Percentiles rank a stretch among this genome's conserved stretches.
Conservation (phyloP, 1,140 invertebrate genomes). For the Sinella curviseta region DNA sequence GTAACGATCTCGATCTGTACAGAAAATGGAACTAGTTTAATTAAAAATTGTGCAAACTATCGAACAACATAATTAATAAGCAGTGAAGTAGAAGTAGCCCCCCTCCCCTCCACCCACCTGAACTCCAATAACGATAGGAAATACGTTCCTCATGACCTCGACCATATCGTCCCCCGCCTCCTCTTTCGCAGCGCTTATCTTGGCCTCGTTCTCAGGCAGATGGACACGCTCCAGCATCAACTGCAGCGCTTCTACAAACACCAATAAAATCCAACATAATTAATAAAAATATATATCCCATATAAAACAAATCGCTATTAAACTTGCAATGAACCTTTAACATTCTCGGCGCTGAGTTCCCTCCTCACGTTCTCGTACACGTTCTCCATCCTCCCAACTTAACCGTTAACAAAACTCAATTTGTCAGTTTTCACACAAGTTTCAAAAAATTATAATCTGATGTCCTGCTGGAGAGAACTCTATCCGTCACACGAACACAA, state of each 20-base stretch:
- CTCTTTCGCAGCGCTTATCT: conserved; percentile 27
- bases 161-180: conserved; percentile 36
- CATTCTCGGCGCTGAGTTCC: conserved; percentile 23
- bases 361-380: conserved; percentile 37
- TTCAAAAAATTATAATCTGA: no score
- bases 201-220: conserved; percentile 6
- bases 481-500: not conserved
- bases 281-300: no score
- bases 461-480: no score
- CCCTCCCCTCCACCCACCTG: conserved; percentile 20
- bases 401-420: not conserved
- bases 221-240: conserved; percentile 25
- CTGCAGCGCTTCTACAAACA: conserved; percentile 12
- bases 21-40: not conserved
- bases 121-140: conserved; percentile 31
- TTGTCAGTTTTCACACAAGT: not conserved
- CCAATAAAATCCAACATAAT: not conserved
- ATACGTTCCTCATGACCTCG: conserved; percentile 30
- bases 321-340: no score
- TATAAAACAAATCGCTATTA: no score
- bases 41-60: not conserved
- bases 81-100: no score
- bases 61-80: no score
- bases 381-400: conserved; percentile 25
- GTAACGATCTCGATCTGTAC: not conserved